Percentiles rank a stretch among this genome's conserved stretches.
These are phyloP conservation scores for Actinia tenebrosa DNA, from an alignment of 64 coral and sea anemone genomes.

Conservation along the genomic window DNA sequence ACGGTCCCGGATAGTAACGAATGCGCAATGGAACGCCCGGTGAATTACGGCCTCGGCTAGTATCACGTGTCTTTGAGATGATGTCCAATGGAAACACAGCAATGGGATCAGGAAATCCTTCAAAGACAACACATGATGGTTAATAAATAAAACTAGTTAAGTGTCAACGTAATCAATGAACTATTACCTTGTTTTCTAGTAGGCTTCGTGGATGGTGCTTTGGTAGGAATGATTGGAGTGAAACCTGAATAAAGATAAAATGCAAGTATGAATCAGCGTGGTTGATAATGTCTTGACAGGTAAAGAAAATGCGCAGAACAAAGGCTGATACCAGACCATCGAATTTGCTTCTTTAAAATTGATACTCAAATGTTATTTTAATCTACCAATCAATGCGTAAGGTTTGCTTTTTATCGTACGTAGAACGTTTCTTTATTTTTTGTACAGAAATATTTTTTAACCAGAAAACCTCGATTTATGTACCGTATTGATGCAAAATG, in stretches of 20 bases:
- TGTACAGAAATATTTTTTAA: too few species aligned
- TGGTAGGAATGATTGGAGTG: constrained; percentile 22
- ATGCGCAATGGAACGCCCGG: constrained; percentile 29
- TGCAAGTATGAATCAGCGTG: too few species aligned
- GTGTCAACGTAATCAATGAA: background rate
- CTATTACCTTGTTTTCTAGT: constrained; percentile 35
- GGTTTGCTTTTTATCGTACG: too few species aligned
- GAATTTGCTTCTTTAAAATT: too few species aligned
- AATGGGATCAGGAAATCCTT: constrained; percentile 54
- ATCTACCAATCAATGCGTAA: too few species aligned
- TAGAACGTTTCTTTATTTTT: too few species aligned
- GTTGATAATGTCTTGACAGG: too few species aligned
- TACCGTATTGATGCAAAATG: too few species aligned
- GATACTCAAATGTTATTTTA: too few species aligned
- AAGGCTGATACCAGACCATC: too few species aligned
- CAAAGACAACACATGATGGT: background rate
- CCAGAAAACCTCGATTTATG: too few species aligned
- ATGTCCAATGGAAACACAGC: constrained; percentile 44
- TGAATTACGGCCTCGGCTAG: constrained; percentile 42
- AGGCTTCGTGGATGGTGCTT: background rate
- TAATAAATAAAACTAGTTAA: background rate
- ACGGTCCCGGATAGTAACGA: constrained; percentile 48
- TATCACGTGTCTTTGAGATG: constrained; percentile 27
- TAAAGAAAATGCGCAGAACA: too few species aligned
- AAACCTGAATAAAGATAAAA: background rate